A percentile compares a stretch with the other conserved stretches of the same genome.
phyloP scores from a whole-genome alignment of 2,888 invertebrate genomes.

The Leptopterna dolabrata region DNA sequence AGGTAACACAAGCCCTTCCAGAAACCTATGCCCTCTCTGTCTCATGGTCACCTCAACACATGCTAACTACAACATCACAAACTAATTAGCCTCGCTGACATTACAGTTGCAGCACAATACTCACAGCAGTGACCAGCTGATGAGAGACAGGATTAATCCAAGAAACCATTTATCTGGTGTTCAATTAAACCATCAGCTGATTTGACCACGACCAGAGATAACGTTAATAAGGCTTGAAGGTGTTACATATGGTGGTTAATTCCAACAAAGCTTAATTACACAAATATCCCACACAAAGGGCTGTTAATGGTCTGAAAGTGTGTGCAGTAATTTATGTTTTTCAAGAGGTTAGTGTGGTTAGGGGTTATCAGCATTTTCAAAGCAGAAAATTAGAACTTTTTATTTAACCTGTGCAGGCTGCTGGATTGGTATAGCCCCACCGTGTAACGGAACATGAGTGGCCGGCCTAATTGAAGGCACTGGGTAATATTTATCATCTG shows the following conservation, averaged over 20 bases:
- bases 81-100: too few species aligned
- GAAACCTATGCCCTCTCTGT: background rate
- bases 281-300: background rate
- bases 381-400: background rate
- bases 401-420: conserved; percentile 69
- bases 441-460: conserved; percentile 71
- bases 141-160: too few species aligned
- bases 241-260: background rate
- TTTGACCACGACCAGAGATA: background rate
- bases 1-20: too few species aligned
- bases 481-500: conserved; percentile 68
- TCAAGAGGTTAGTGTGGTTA: background rate
- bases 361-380: background rate
- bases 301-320: background rate
- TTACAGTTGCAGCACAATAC: too few species aligned
- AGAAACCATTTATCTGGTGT: background rate
- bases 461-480: conserved; percentile 68
- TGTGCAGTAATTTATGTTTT: background rate
- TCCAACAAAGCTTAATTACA: background rate
- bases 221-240: background rate
- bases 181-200: background rate
- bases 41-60: background rate
- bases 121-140: too few species aligned
- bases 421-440: conserved; percentile 71
- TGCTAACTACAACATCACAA: too few species aligned